Base-by-base conservation (phyloP, 1,140 invertebrate species). In the Drosophila mojavensis region DNA sequence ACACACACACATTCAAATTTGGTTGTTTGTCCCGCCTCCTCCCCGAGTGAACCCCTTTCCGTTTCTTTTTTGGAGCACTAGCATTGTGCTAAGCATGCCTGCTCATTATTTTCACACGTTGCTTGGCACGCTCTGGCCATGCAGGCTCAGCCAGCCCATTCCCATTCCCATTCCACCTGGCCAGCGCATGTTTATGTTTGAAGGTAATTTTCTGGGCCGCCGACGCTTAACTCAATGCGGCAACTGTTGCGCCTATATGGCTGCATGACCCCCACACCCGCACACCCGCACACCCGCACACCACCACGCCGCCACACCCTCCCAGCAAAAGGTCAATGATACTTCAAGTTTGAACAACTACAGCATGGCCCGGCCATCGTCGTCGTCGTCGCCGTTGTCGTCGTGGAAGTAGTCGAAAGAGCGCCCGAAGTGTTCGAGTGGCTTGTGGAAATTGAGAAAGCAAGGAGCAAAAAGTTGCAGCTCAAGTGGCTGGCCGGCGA, bases 41-140 rank as follows among this genome's bases (percentile, higher is more conserved):
- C 36, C 24, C 65, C 20, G 20, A 2, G 20, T 53, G 15, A 4
- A 39, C 13, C 36, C 39, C 17, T 50, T 45, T n/a, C 2, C 41
- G 5, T 11, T 13, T n/a, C n/a, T 15, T n/a, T 45, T 59, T 15
- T 17, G 39, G 56, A 47, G 15, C 54, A 58, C 15, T 33, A 61
- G 53, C 72, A 48, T 86, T 86, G 83, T 88, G 83, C 47, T 79
- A 68, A 66, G 76, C 79, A 88, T 82, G 83, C 76, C 68, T 61
- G 79, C 83, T 86, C 82, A 86, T 86, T 86, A 86, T 86, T 86
- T 86, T 86, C 82, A 86, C 82, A 86, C 82, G 79, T 86, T 55
- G 83, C 83, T 39, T 67, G 80, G 66, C 80, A 83, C 80, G 80
- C 79, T 74, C 33, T 33, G 33, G 33, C 28, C 33, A 36, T 7